Evolutionary conservation across 2,113 vertebrate genomes (phyloP).

Genomic region (Rhinopomastus cyanomelas): DNA sequence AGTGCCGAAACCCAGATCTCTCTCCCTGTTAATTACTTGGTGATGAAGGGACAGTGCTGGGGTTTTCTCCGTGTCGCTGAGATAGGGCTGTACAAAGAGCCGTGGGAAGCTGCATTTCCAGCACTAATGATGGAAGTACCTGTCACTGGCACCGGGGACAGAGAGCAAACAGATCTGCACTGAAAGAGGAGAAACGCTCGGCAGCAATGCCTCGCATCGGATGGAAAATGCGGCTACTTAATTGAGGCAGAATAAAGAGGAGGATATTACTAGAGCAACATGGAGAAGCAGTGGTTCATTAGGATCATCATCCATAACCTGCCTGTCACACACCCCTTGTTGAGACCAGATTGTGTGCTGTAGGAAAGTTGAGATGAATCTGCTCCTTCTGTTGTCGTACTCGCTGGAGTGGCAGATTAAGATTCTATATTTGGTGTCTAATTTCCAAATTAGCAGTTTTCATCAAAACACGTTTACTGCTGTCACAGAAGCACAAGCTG

Average conservation of each 20-base stretch:
- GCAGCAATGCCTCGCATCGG: background rate
- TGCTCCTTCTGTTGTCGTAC: slow-evolving; percentile 7
- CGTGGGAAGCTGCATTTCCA: background rate
- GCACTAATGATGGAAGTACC: background rate
- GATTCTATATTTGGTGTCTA: slow-evolving; percentile 61
- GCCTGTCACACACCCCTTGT: background rate
- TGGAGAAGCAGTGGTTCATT: background rate
- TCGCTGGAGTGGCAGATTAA: slow-evolving; percentile 58
- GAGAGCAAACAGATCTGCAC: background rate
- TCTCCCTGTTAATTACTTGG: background rate
- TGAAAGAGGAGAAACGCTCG: background rate
- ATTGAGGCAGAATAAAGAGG: background rate
- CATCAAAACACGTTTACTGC: slow-evolving; percentile 52
- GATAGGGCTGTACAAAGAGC: background rate
- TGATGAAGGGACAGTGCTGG: background rate
- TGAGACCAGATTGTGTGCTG: slow-evolving; percentile 16
- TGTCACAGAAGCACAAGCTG: slow-evolving; percentile 57
- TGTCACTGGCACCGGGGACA: background rate
- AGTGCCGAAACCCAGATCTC: background rate
- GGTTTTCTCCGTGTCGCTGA: background rate
- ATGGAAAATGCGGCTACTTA: background rate
- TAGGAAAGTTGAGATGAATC: slow-evolving; percentile 28
- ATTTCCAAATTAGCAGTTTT: slow-evolving; percentile 69
- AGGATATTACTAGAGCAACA: background rate
- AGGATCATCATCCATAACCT: slow-evolving; percentile 30